Evolutionary conservation across 2,113 vertebrate genomes (phyloP), one percentile per base, ranked within the genome.

Genomic region (Phyllopteryx taeniolatus): DNA sequence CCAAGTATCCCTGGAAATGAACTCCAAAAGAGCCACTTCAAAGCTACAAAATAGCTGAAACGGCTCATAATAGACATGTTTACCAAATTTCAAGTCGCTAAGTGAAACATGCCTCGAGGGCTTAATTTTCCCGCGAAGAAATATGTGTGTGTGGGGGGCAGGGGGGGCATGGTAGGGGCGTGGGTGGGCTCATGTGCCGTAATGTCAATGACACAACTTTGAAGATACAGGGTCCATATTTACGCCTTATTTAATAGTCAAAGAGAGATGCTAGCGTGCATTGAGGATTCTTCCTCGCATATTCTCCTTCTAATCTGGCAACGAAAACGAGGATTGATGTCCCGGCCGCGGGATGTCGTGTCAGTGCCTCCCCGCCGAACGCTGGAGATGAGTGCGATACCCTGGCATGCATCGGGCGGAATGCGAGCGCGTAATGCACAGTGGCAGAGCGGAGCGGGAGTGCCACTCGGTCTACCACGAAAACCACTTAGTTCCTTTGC

Each of bases 401-500:
- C 72, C 79, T 79, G 77, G 77, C 76, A 79, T 11, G 79, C 67
- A 11, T 51, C 49, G 7, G 49, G 49, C 49, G 78, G 73, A 76
- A 80, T 79, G 77, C 78, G 68, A 73, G 84, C 57, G 78, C 81
- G 79, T 85, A 80, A 84, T 84, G 88, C 87, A 72, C 79, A 79
- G 70, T 56, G 83, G 85, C 79, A 85, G 83, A 85, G 81, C 71
- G 75, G 76, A 77, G 86, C 71, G 78, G 77, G 83, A 87, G 89
- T 81, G 79, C 69, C 76, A 75, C 83, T 75, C 84, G 77, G 84
- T 87, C 84, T 86, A 91, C 89, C 86, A 88, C 89, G 86, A 87
- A 91, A 92, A 89, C 80, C 88, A 92, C 90, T 92, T 86, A 91
- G 89, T 83, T 86, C 74, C 72, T 67, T 83, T 79, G 83, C 85